Evolutionary conservation across 2,113 vertebrate species (phyloP).

Genomic region (Tupaia tana): DNA sequence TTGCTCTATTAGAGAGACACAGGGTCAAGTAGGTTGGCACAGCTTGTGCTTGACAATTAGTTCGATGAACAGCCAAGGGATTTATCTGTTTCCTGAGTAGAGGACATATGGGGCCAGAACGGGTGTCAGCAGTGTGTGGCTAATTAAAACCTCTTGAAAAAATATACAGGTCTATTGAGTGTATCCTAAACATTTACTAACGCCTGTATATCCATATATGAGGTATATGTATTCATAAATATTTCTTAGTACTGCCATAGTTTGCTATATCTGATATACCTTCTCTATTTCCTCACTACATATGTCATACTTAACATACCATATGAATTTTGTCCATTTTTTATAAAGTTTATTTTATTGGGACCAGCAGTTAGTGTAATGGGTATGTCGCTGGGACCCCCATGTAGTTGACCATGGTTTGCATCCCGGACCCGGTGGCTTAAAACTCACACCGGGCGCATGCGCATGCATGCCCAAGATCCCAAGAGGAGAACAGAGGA

Average conservation of each 20-base stretch:
- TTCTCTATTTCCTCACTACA: neutral
- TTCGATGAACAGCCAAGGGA: neutral
- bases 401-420: no score
- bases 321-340: neutral
- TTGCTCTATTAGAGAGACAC: neutral
- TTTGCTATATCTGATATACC: neutral
- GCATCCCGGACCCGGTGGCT: no score
- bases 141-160: neutral
- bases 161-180: neutral
- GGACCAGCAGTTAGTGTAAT: no score
- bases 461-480: no score
- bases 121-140: neutral
- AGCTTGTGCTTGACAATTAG: neutral
- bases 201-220: no score
- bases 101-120: neutral
- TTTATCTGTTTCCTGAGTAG: neutral
- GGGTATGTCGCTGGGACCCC: no score
- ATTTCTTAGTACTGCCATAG: neutral
- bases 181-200: neutral
- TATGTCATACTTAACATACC: neutral
- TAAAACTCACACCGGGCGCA: no score
- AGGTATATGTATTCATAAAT: neutral
- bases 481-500: no score
- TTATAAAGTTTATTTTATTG: no score
- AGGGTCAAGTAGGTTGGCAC: no score